These are phyloP conservation scores for Gerris buenoi DNA, from an alignment of 1,140 invertebrate species.

Conservation along the genomic window DNA sequence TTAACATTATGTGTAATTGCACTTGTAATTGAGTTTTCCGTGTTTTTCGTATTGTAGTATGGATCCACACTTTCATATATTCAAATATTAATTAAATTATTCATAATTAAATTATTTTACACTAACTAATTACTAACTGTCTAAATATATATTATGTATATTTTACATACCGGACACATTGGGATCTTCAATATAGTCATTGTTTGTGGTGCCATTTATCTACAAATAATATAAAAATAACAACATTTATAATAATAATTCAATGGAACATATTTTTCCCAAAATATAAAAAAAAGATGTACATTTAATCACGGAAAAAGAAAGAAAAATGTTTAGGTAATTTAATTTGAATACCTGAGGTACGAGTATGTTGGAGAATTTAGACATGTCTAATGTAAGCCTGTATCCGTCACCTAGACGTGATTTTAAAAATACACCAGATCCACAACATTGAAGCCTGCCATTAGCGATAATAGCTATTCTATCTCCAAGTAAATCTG, in stretches of 20 bases:
- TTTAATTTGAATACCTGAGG: slow-evolving; percentile 2
- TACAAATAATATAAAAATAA: neutral
- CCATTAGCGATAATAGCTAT: slow-evolving; percentile 52
- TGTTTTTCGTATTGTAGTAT: too few species aligned
- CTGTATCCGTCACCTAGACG: slow-evolving; percentile 20
- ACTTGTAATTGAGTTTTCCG: too few species aligned
- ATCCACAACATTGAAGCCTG: slow-evolving; percentile 42
- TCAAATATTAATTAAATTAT: neutral
- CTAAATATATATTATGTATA: neutral
- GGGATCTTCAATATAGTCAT: neutral
- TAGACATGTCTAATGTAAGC: slow-evolving; percentile 15
- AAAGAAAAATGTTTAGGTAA: too few species aligned
- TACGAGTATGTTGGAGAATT: slow-evolving; percentile 1
- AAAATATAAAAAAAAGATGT: too few species aligned
- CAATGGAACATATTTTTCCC: too few species aligned
- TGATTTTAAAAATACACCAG: slow-evolving; percentile 46
- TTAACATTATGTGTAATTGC: too few species aligned
- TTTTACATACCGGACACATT: neutral
- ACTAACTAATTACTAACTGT: neutral
- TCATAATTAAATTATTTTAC: neutral
- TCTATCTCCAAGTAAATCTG: slow-evolving; percentile 46
- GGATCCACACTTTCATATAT: too few species aligned
- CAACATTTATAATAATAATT: too few species aligned
- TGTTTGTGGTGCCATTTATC: neutral
- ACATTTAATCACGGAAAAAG: too few species aligned